A percentile compares a stretch with the other conserved stretches of the same genome.
Conservation (phyloP, 2,797 vertebrate species). For the Poeciliopsis infans region DNA sequence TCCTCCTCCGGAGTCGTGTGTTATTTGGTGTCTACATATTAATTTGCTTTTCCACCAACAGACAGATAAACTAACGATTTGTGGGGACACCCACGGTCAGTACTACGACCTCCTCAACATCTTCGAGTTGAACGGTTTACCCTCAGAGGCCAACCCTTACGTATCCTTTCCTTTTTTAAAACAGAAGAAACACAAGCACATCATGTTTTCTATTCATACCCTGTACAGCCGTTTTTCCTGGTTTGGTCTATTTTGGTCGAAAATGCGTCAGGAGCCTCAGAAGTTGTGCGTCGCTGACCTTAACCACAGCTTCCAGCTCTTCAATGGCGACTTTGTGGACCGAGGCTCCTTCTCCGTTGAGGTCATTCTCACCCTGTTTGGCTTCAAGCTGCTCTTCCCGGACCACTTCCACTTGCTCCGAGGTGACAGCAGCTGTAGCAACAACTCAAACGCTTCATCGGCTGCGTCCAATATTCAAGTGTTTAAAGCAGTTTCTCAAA, state of each 20-base stretch:
- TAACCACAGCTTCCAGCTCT: conserved; percentile 83
- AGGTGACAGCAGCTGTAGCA: conserved; percentile 74
- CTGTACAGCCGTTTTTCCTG: background rate
- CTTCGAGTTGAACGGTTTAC: conserved; percentile 92
- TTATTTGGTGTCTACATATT: background rate
- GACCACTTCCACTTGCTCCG: conserved; percentile 91
- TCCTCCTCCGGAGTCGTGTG: background rate
- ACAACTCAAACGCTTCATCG: background rate
- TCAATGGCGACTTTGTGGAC: conserved; percentile 97
- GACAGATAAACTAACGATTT: conserved; percentile 92
- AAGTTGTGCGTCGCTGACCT: conserved; percentile 40
- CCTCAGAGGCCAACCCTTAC: conserved; percentile 90
- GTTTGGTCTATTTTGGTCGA: conserved; percentile 9
- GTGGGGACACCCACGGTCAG: conserved; percentile 94
- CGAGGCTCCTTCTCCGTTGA: conserved; percentile 95
- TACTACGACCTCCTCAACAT: conserved; percentile 96
- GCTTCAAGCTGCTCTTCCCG: conserved; percentile 94
- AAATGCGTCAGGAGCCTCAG: conserved; percentile 5
- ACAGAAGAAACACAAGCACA: background rate
- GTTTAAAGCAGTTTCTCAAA: no score
- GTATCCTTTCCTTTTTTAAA: conserved; percentile 86
- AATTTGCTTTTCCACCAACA: conserved; percentile 58
- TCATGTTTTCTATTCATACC: background rate
- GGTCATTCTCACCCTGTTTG: conserved; percentile 94
- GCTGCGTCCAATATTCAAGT: background rate